Base-by-base conservation (phyloP, 2,797 vertebrate genomes). In the Acanthiza pusilla region DNA sequence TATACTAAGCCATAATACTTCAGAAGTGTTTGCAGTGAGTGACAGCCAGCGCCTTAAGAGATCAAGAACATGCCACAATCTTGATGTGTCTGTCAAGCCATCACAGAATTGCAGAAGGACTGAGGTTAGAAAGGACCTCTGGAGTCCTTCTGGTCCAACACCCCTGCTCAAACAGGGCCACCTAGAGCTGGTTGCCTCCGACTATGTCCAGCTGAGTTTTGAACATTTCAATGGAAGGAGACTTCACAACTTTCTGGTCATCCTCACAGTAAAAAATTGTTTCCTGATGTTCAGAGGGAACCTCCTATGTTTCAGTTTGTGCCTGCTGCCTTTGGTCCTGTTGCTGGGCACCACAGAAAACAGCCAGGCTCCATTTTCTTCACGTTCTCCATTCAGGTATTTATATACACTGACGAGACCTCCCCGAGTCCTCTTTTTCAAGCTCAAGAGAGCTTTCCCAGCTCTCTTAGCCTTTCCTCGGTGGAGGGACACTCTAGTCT, bases 341-440 rank as follows among this genome's bases (percentile, higher is more conserved):
- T 30, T 5, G 13, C 18, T 6, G 8, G n/a, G 18, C 25, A 51
- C 4, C 48, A 45, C 30, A 63, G 72, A 67, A 67, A 63, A 71
- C 20, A 79, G 36, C 4, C 58, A 54, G 23, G 43, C 16, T 85
- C 20, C 25, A 23, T 16, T 32, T 30, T 30, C 21, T 63, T 60
- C 36, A 30, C 0, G 1, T 5, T 8, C 5, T 78, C 26, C 5
- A 2, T 48, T 58, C 19, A 47, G 7, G 7, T 67, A 32, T 60
- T 66, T 43, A 57, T 25, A 74, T 5, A 58, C 7, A 45, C 8
- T 21, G 15, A 63, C 15, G 20, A 54, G 19, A 54, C 40, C 32
- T 12, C 11, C 14, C 16, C 2, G 1, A 71, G 22, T 10, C 21
- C 16, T 55, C 50, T 29, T 72, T 5, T 70, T 29, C 32, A 45